phyloP scores from a whole-genome alignment of 2,113 vertebrate genomes.

The Tragelaphus scriptus region DNA sequence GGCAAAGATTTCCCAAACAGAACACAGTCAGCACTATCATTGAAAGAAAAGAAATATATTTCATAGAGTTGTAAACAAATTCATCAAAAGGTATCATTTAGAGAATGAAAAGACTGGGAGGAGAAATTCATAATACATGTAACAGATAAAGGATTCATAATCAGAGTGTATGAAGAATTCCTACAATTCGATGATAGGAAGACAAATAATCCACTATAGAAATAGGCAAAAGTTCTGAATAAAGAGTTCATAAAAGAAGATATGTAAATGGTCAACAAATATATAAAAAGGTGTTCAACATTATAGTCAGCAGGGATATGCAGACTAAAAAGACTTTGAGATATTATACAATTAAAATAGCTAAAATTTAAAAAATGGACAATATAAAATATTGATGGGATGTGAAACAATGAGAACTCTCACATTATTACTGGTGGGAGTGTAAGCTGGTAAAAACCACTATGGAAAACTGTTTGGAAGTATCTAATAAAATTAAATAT shows the following conservation, averaged over 20 bases:
- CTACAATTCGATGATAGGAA: neutral
- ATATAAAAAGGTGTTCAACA: neutral
- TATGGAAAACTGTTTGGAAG: neutral
- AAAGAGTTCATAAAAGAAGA: neutral
- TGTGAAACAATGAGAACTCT: neutral
- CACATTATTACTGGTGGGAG: neutral
- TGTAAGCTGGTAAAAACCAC: neutral
- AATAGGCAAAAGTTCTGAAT: neutral
- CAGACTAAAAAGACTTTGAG: neutral
- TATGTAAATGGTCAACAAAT: neutral
- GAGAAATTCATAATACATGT: neutral
- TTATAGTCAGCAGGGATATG: neutral
- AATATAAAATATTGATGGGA: neutral
- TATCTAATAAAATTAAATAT: neutral
- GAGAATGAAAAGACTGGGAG: neutral
- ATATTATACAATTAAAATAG: neutral
- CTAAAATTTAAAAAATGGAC: neutral
- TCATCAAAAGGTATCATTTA: neutral
- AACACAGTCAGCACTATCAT: neutral
- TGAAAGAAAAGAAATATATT: neutral
- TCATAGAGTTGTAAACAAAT: neutral
- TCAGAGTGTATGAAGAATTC: neutral
- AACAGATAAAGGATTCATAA: neutral
- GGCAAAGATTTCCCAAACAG: neutral
- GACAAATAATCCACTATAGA: neutral